Base-by-base conservation (phyloP, 2,888 invertebrate species). In the Camponotus fellah region DNA sequence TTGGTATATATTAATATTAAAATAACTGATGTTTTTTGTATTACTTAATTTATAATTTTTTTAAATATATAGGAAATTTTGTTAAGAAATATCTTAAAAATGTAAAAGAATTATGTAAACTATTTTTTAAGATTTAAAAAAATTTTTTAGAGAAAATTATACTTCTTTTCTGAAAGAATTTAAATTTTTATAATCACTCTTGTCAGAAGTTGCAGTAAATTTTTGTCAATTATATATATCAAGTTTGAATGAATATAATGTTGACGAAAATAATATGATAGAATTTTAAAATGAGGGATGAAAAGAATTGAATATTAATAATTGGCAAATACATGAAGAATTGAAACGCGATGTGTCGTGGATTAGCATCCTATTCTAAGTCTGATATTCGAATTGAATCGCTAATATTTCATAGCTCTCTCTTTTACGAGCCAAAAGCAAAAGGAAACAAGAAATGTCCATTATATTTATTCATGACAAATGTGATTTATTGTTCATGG, bases 301-400 rank as follows among this genome's bases (percentile, higher is more conserved):
- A n/a, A 8, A 53, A 8, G 2, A 53, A 53, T 53, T 53, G n/a
- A 53, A 53, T 53, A 53, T 53, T 53, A 53, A n/a, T n/a, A 53
- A 53, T 53, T 0, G 49, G 8, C 2, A 53, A 26, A 34, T 37
- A 64, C 8, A 5, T 26, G 14, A 34, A 26, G 8, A 14, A 32
- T 9, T 62, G 3, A 12, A n/a, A n/a, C 6, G n/a, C n/a, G 21
- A 21, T 56, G 56, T 17, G 5, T 56, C 53, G 69, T 77, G 69
- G 56, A 77, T 77, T 58, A 77, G 68, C 68, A 68, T 56, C 2
- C 12, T 74, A 34, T 62, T 74, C 26, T 2, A 10, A 64, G 14
- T 75, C 32, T 43, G 14, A 64, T 4, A 43, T 62, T 6, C 8
- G 32, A 64, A 34, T 75, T 14, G 21, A 3, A 64, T 10, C 2